A percentile compares a stretch with the other conserved stretches of the same genome.
phyloP scores from a whole-genome alignment of 2,797 vertebrate species.

The Eulemur mongoz region DNA sequence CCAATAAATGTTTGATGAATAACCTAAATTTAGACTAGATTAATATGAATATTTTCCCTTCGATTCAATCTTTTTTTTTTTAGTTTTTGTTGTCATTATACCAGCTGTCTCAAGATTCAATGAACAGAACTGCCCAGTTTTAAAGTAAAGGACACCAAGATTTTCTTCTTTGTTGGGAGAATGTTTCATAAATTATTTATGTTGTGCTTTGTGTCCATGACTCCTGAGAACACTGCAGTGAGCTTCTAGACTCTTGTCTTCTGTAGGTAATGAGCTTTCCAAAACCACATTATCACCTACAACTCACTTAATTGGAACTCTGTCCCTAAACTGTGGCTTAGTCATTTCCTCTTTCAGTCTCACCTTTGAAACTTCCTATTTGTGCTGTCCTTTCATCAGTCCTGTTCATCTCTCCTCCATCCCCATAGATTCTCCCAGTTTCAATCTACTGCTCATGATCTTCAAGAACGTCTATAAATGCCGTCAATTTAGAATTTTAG shows the following conservation, averaged over 20 bases:
- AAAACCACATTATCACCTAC: neutral
- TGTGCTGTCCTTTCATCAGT: conserved; percentile 55
- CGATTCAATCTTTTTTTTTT: neutral
- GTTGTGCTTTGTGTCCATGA: neutral
- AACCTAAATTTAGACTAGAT: conserved; percentile 23
- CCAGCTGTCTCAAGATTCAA: neutral
- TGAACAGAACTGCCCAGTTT: neutral
- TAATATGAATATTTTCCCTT: neutral
- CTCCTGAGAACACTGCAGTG: neutral
- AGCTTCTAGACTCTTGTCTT: conserved; percentile 28
- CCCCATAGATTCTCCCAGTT: neutral
- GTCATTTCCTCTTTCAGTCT: conserved; percentile 78
- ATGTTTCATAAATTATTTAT: neutral
- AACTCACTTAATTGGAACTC: conserved; percentile 66
- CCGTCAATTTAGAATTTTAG: conserved; percentile 44
- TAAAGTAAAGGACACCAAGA: neutral
- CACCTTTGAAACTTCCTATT: conserved; percentile 63
- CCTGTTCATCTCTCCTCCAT: neutral
- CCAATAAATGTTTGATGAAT: neutral
- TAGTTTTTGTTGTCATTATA: neutral
- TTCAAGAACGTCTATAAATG: neutral
- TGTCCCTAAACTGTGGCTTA: conserved; percentile 62
- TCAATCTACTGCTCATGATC: neutral
- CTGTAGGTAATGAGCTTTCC: neutral
- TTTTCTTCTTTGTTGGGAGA: neutral